These are phyloP conservation scores for Folsomia manolachei DNA, from an alignment of 2,888 invertebrate species.

Conservation along the genomic window DNA sequence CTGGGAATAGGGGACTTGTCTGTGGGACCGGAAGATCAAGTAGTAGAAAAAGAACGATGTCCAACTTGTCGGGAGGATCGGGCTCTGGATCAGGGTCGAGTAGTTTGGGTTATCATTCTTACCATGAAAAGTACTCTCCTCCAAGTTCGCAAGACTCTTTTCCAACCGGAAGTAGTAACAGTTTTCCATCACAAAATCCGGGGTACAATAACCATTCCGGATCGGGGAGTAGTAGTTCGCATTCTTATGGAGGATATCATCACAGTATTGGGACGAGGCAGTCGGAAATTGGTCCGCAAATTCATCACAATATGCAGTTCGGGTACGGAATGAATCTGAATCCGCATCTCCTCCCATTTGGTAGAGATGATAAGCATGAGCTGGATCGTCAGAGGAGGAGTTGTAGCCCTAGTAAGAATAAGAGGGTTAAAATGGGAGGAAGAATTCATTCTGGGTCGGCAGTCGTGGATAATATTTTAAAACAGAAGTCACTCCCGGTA, in stretches of 20 bases:
- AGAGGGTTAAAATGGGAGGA: conserved; percentile 12
- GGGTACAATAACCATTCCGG: no score
- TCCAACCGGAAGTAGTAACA: background rate
- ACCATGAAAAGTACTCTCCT: conserved; percentile 35
- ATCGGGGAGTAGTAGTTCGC: no score
- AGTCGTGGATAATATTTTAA: conserved; percentile 7
- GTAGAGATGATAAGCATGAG: background rate
- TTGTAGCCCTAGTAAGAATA: conserved; percentile 18
- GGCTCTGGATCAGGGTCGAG: conserved; percentile 25
- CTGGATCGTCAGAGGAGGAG: conserved; percentile 2
- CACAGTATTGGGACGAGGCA: no score
- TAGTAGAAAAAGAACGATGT: conserved; percentile 39
- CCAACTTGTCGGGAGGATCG: conserved; percentile 37
- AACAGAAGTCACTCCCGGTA: background rate
- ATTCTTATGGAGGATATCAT: no score
- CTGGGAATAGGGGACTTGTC: conserved; percentile 7
- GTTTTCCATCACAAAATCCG: no score
- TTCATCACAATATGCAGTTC: no score
- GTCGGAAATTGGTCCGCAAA: no score
- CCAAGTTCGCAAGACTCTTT: no score
- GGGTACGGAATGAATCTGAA: no score
- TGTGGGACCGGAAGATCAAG: background rate
- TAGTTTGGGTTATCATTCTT: conserved; percentile 40
- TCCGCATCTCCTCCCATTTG: background rate
- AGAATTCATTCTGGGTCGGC: no score